These are phyloP conservation scores for Heliangelus exortis DNA, from an alignment of 2,797 vertebrate species.

Conservation along the genomic window DNA sequence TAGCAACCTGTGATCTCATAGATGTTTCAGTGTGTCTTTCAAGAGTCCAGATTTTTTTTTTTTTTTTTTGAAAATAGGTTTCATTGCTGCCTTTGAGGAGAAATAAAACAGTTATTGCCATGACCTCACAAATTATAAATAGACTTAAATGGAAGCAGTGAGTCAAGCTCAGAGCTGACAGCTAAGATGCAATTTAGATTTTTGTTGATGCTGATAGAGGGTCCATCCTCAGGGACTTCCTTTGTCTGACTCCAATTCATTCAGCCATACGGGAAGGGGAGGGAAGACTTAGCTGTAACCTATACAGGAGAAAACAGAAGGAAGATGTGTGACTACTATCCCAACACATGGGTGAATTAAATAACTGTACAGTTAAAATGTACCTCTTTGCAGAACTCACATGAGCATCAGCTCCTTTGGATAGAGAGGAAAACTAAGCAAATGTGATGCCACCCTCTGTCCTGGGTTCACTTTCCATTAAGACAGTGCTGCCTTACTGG, in stretches of 20 bases:
- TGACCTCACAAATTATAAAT: neutral
- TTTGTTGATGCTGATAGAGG: neutral
- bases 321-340: neutral
- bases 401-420: neutral
- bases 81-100: neutral
- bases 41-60: neutral
- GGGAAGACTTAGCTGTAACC: neutral
- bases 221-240: neutral
- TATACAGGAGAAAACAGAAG: slow-evolving; percentile 1
- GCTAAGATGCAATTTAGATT: neutral
- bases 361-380: neutral
- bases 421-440: neutral
- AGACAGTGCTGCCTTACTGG: neutral
- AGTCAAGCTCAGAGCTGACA: neutral
- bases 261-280: neutral
- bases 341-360: neutral
- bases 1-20: neutral
- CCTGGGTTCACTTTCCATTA: neutral
- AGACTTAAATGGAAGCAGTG: neutral
- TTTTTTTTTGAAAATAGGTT: neutral
- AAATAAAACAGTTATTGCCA: neutral
- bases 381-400: neutral
- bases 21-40: neutral
- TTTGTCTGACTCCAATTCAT: neutral
- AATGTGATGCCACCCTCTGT: neutral